Evolutionary conservation across 1,140 invertebrate genomes (phyloP), one percentile per base, ranked within the genome.

Genomic region (Drusus annulatus): DNA sequence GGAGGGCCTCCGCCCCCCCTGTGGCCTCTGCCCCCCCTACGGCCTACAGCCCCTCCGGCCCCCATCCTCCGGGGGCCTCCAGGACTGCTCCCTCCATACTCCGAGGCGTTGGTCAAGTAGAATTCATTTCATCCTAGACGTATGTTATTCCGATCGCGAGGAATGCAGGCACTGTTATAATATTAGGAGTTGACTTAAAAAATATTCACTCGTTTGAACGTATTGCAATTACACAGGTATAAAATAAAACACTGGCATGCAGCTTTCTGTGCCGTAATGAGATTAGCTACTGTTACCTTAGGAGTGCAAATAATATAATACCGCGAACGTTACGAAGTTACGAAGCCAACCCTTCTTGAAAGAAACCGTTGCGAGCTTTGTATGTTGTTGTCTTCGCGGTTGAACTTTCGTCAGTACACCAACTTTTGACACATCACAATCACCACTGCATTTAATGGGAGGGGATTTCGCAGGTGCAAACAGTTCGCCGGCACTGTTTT

Each of bases 401-500:
- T 45, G 36, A 45, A 45, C 8, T 13, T 45, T 45, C 36, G 36
- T 45, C 36, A 45, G 36, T 45, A 45, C 36, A 45, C 36, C 7
- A 45, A 45, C 36, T 45, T 36, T 50, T 71, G 23, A 15, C 68
- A 52, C 50, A 15, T 23, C 36, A 71, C 21, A 71, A 23, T 51
- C 68, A 71, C 68, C 68, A 71, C 68, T 71, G 45, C 68, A 71
- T 50, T 71, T 16, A 15, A 13, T 45, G 36, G 36, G 15, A 19
- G n/a, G 31, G 62, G 52, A 50, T 45, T 75, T 75, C 16, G 54
- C 73, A 19, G 8, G 52, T 54, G 73, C 54, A 25, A 52, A 25
- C 36, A 56, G 69, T 60, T 75, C 21, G 25, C 73, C 73, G 73
- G 56, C 54, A 25, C 28, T n/a, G 51, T 75, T 45, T 74, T 74